A percentile compares a stretch with the other conserved stretches of the same genome.
These are phyloP conservation scores for Balanococcus diminutus DNA, from an alignment of 2,888 invertebrate species.

Conservation along the genomic window DNA sequence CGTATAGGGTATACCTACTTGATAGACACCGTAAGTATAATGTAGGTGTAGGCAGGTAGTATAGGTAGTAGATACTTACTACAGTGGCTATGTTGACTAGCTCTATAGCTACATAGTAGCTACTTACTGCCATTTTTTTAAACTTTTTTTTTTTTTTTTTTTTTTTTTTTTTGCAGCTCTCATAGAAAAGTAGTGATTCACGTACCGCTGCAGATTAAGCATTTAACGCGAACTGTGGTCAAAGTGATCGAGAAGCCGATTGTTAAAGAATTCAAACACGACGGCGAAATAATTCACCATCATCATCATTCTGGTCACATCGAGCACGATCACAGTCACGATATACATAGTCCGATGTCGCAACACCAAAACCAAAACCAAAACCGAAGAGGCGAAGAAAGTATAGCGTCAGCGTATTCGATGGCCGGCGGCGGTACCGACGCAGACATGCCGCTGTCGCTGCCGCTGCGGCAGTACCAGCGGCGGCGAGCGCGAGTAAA, in stretches of 20 bases:
- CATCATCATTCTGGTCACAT: constrained; percentile 58
- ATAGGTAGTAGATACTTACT: no score
- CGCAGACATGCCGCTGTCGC: no score
- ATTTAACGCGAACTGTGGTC: constrained; percentile 75
- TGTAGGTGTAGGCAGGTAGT: no score
- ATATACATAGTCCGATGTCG: constrained; percentile 17
- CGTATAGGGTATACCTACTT: no score
- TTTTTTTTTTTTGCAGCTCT: not conserved
- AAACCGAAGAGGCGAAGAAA: not conserved
- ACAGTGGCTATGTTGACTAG: no score
- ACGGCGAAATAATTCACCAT: constrained; percentile 44
- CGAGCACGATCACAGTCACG: constrained; percentile 59
- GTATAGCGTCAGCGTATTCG: not conserved
- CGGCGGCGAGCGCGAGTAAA: no score
- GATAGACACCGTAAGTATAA: no score
- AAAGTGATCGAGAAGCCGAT: constrained; percentile 65
- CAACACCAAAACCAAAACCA: not conserved
- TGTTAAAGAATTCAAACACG: constrained; percentile 59
- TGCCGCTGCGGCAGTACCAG: no score
- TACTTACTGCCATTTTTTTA: no score
- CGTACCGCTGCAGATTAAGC: constrained; percentile 72
- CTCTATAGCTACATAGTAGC: no score
- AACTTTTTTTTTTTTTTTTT: no score
- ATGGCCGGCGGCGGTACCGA: no score
- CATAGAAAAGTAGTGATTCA: constrained; percentile 72